Evolutionary conservation across 1,140 invertebrate genomes (phyloP), one percentile per base, ranked within the genome.

Genomic region (Eumaeus atala): DNA sequence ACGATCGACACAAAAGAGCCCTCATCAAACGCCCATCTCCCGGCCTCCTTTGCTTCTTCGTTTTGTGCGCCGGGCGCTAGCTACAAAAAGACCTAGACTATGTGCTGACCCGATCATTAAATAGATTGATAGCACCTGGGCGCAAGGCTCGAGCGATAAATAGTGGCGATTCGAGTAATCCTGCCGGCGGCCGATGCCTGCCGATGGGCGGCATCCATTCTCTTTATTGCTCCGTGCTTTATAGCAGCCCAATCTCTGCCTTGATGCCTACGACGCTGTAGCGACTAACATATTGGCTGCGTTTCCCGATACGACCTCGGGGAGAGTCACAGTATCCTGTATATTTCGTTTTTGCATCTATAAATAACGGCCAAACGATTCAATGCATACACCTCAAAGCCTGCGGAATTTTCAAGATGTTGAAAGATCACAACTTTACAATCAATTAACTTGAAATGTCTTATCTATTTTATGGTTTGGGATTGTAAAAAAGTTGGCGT

Each of bases 21-120:
- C 78, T 83, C 80, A 86, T 86, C 83, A 86, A 84, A 81, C 79
- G 79, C 79, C 83, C 74, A 86, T 86, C 80, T 84, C 71, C 65
- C 65, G 66, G 67, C 63, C 60, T 74, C 66, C n/a, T n/a, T n/a
- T 62, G 63, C 70, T 63, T 74, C 72, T 75, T 80, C 75, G 66
- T 77, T 77, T 80, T 75, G 71, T 60, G 51, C 59, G 38, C 58
- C 58, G 61, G 64, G 58, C 64, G 72, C 64, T 61, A 64, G 64
- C 61, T 64, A 66, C 68, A 86, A 86, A 86, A 86, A 86, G 78
- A 77, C 60, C 59, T 66, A 84, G 80, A 83, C 75, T 69, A 79
- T 73, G 78, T 83, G 82, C 80, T 86, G 83, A 86, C 83, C 83
- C 80, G 83, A 84, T 86, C 83, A 86, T 86, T 86, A 86, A 86